phyloP scores from a whole-genome alignment of 2,888 invertebrate species.

The Stenodera caucasica region DNA sequence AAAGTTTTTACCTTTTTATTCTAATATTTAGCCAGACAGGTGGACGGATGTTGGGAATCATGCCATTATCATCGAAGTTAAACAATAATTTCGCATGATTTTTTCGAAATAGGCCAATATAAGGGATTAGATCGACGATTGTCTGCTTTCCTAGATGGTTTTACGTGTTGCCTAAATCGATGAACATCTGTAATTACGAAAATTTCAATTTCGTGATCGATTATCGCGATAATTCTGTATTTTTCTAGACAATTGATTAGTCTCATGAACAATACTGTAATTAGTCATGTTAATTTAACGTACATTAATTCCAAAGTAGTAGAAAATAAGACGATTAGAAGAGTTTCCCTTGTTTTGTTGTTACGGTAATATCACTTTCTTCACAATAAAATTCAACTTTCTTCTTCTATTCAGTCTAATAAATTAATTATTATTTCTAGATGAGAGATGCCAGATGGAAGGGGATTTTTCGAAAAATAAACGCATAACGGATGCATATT shows the following conservation, averaged over 20 bases:
- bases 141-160: slow-evolving; percentile 21
- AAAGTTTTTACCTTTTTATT: slow-evolving; percentile 17
- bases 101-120: slow-evolving; percentile 22
- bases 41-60: slow-evolving; percentile 16
- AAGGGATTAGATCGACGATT: slow-evolving; percentile 15
- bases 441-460: neutral
- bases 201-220: neutral
- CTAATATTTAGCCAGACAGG: slow-evolving; percentile 12
- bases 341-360: neutral
- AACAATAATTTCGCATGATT: slow-evolving; percentile 6
- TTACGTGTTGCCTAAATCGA: slow-evolving; percentile 28
- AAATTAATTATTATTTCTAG: neutral
- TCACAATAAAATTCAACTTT: neutral
- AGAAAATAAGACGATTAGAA: neutral
- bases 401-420: neutral
- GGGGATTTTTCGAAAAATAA: neutral
- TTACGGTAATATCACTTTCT: neutral
- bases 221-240: neutral
- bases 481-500: neutral
- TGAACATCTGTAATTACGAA: neutral
- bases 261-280: neutral
- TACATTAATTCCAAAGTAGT: neutral
- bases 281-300: neutral
- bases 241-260: neutral
- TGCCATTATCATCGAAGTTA: neutral